These are phyloP conservation scores for Microctenopoma stevenorrisi DNA, from an alignment of 2,797 vertebrate species.

Conservation along the genomic window DNA sequence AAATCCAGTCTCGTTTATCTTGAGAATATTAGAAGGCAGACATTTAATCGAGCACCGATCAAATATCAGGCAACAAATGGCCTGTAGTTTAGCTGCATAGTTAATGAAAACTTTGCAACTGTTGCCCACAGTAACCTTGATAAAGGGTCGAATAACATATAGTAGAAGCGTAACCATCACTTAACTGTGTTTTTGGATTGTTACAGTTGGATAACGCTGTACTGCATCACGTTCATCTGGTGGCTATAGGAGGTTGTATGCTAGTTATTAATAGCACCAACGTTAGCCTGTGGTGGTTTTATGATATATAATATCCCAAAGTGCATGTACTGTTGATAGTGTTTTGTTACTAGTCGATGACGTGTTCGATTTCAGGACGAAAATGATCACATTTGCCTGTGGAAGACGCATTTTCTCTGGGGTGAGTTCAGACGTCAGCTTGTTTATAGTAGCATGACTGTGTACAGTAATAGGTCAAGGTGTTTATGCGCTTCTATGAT, in stretches of 20 bases:
- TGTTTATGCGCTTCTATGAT: conserved; percentile 12
- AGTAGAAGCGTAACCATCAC: conserved; percentile 4
- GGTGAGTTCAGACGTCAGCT: conserved; percentile 62
- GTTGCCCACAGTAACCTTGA: background rate
- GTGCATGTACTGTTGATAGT: background rate
- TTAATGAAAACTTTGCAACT: background rate
- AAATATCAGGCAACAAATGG: conserved; percentile 43
- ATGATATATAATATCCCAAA: background rate
- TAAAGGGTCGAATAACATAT: background rate
- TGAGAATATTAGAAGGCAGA: conserved; percentile 34
- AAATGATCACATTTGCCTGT: conserved; percentile 66
- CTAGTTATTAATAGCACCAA: conserved; percentile 21
- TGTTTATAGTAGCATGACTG: background rate
- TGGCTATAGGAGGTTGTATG: conserved; percentile 7
- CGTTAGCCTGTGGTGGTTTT: conserved; percentile 1
- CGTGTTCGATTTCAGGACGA: conserved; percentile 48
- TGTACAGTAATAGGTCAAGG: background rate
- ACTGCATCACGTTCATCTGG: conserved; percentile 50
- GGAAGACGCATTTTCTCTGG: conserved; percentile 41
- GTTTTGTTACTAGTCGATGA: background rate
- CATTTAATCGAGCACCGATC: conserved; percentile 65
- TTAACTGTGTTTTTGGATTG: conserved; percentile 7
- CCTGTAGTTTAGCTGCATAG: conserved; percentile 36
- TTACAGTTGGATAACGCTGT: conserved; percentile 30
- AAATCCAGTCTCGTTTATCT: conserved; percentile 33